phyloP scores from a whole-genome alignment of 2,797 vertebrate species.

The Pyrocephalus nanus region DNA sequence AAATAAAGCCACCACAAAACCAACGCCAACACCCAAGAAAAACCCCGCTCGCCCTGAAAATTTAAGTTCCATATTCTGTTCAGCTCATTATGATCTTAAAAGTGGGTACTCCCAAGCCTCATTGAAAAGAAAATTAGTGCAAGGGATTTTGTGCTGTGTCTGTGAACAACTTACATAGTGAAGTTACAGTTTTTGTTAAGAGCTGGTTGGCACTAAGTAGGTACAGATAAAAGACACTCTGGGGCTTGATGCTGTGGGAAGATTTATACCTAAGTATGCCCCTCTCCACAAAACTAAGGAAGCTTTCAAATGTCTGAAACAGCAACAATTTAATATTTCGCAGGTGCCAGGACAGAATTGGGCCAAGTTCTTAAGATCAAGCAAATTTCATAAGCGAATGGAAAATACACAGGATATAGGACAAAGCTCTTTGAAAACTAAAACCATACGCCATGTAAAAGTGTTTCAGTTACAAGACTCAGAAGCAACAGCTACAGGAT shows the following conservation, averaged over 20 bases:
- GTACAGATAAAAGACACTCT: background rate
- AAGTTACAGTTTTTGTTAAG: background rate
- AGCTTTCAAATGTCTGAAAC: slow-evolving; percentile 45
- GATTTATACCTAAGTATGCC: background rate
- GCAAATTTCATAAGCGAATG: slow-evolving; percentile 26
- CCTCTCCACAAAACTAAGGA: slow-evolving; percentile 20
- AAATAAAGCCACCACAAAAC: background rate
- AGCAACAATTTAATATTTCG: slow-evolving; percentile 63
- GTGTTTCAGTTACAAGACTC: slow-evolving; percentile 56
- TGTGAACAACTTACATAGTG: background rate
- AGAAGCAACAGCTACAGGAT: slow-evolving; percentile 34
- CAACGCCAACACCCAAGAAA: background rate
- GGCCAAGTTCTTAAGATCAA: slow-evolving; percentile 57
- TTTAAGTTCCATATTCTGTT: background rate
- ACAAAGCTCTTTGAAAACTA: slow-evolving; percentile 46
- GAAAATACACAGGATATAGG: slow-evolving; percentile 59
- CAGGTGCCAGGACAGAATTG: slow-evolving; percentile 57
- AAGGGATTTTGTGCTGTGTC: background rate
- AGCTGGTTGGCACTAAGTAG: background rate
- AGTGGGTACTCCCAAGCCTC: background rate
- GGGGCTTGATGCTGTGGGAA: background rate
- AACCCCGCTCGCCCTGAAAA: background rate
- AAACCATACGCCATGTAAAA: slow-evolving; percentile 25
- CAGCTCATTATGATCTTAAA: background rate
- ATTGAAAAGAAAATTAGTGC: background rate